Evolutionary conservation across 1,140 invertebrate genomes (phyloP).

Genomic region (Aleiodes sp.): DNA sequence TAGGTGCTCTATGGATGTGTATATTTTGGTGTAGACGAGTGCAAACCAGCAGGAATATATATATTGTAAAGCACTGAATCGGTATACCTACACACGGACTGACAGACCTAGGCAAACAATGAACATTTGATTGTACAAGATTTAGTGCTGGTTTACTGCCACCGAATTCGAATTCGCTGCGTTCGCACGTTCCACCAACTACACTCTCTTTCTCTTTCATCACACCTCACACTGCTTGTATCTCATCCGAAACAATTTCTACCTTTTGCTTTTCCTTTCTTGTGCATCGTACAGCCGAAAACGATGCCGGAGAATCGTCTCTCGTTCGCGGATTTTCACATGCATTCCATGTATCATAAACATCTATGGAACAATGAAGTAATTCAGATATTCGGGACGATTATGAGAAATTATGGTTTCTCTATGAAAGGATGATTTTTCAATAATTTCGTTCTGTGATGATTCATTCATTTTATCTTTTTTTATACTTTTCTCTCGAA

Average conservation of each 20-base stretch:
- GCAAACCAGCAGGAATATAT: neutral
- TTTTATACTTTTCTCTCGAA: too few relatives aligned
- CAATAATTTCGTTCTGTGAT: too few relatives aligned
- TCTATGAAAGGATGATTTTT: too few relatives aligned
- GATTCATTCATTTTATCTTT: too few relatives aligned
- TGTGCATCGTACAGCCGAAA: neutral
- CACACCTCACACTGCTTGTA: neutral
- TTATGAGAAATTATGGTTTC: too few relatives aligned
- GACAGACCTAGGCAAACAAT: constrained; percentile 53
- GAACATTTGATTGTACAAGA: constrained; percentile 54
- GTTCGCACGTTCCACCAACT: neutral
- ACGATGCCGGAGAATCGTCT: neutral
- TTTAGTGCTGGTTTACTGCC: constrained; percentile 52
- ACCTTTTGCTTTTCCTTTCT: neutral
- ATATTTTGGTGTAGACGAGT: neutral
- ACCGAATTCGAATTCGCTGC: constrained; percentile 48
- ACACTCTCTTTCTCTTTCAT: too few relatives aligned
- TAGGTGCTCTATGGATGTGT: neutral
- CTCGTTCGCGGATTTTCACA: neutral
- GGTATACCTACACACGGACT: constrained; percentile 46
- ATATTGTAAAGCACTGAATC: constrained; percentile 38
- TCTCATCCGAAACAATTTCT: too few relatives aligned
- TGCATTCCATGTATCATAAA: neutral
- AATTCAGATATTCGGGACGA: too few relatives aligned
- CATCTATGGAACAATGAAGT: too few relatives aligned